Percentiles rank a stretch among this genome's conserved stretches.
Evolutionary conservation across 2,888 invertebrate genomes (phyloP).

Genomic region (Dynastes tityus): DNA sequence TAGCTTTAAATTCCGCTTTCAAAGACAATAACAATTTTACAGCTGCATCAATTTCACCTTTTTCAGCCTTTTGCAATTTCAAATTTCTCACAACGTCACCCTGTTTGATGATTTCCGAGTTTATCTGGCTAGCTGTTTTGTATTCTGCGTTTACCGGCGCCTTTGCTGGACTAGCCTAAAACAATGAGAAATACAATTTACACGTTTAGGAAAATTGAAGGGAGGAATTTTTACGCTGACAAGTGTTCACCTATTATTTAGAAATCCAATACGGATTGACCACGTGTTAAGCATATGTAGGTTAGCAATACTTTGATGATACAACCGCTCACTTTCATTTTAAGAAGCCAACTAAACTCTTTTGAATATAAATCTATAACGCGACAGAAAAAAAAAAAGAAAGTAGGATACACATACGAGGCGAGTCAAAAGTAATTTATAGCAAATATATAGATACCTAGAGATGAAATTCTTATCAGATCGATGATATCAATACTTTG

Average conservation of each 20-base stretch:
- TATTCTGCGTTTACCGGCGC: not conserved
- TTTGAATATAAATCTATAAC: not conserved
- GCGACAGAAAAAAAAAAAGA: not conserved
- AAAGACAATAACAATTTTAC: slow-evolving; percentile 74
- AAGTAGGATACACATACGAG: slow-evolving; percentile 4
- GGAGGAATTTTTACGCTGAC: too few species aligned
- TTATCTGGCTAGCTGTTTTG: not conserved
- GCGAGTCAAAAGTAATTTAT: not conserved
- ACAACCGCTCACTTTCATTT: slow-evolving; percentile 70
- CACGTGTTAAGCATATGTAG: slow-evolving; percentile 27
- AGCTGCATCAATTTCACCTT: slow-evolving; percentile 73
- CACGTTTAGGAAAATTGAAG: too few species aligned
- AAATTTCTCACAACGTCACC: slow-evolving; percentile 73
- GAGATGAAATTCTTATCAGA: not conserved
- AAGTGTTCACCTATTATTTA: not conserved
- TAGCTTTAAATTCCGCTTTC: slow-evolving; percentile 74
- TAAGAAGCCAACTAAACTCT: slow-evolving; percentile 62
- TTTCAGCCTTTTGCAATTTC: slow-evolving; percentile 74
- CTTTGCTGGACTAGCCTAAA: not conserved
- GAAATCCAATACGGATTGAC: not conserved
- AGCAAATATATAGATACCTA: not conserved
- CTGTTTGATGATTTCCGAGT: slow-evolving; percentile 68
- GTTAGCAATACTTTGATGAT: not conserved
- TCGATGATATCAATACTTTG: not conserved
- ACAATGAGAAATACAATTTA: not conserved